A percentile compares a stretch with the other conserved stretches of the same genome.
Conservation (phyloP, 2,888 invertebrate genomes). For the Leucania comma region DNA sequence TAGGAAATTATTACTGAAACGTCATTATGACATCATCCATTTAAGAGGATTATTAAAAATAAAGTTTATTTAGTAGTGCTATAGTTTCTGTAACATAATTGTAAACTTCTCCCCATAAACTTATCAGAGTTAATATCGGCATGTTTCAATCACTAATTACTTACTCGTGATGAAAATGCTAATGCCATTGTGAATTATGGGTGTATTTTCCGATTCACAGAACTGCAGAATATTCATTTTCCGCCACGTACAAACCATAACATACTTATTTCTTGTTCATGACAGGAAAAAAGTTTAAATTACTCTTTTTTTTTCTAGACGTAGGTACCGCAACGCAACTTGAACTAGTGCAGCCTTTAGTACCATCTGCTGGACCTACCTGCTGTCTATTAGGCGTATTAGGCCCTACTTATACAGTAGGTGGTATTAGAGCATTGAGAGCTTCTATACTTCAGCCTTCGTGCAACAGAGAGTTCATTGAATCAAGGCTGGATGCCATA, state of each 20-base stretch:
- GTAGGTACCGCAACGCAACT: conserved; percentile 95
- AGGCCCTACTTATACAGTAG: conserved; percentile 86
- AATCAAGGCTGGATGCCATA: conserved; percentile 93
- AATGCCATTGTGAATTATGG: not conserved
- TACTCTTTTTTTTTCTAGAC: conserved; percentile 89
- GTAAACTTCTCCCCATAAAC: not conserved
- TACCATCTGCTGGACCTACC: conserved; percentile 83
- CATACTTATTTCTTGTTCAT: not conserved
- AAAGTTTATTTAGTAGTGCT: not conserved
- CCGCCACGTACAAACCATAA: not conserved
- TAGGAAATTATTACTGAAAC: conserved; percentile 30
- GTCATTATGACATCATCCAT: conserved; percentile 33
- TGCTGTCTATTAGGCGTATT: conserved; percentile 86
- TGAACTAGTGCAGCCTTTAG: conserved; percentile 92
- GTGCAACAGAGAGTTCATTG: conserved; percentile 92
- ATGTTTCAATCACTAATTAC: conserved; percentile 26
- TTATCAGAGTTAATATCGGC: conserved; percentile 7
- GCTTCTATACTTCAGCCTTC: conserved; percentile 96
- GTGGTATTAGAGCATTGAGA: conserved; percentile 95
- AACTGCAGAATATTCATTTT: conserved; percentile 7
- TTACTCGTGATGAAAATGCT: not conserved
- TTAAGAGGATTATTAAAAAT: not conserved
- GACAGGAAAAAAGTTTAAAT: conserved; percentile 11
- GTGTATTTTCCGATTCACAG: not conserved
- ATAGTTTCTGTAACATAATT: not conserved